A percentile compares a stretch with the other conserved stretches of the same genome.
These are phyloP conservation scores for Listrodromus nycthemerus DNA, from an alignment of 2,888 invertebrate genomes.

Conservation along the genomic window DNA sequence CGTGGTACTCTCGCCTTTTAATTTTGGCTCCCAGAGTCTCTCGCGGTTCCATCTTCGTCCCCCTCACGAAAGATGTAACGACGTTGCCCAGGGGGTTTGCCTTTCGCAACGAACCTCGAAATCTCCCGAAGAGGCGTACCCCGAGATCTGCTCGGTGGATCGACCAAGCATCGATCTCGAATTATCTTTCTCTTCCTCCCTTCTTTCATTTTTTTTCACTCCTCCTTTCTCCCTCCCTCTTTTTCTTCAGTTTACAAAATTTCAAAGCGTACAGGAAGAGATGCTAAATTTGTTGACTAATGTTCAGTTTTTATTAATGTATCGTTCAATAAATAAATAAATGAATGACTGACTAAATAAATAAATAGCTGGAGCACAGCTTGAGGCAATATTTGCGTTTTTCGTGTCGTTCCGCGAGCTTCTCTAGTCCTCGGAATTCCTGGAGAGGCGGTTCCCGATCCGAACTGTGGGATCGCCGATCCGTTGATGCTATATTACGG, in stretches of 20 bases:
- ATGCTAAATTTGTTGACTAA: neutral
- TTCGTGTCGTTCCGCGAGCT: slow-evolving; percentile 8
- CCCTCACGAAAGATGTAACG: slow-evolving; percentile 41
- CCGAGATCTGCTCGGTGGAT: slow-evolving; percentile 59
- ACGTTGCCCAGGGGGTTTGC: slow-evolving; percentile 52
- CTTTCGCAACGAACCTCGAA: slow-evolving; percentile 61
- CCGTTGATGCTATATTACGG: slow-evolving; percentile 73
- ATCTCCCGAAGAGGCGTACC: slow-evolving; percentile 61
- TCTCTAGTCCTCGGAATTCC: slow-evolving; percentile 54
- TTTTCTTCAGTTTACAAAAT: neutral
- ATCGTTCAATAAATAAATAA: neutral
- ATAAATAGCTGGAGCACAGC: neutral
- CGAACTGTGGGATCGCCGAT: slow-evolving; percentile 71
- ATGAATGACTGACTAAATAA: neutral
- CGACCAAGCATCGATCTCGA: slow-evolving; percentile 65
- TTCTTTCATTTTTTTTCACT: neutral
- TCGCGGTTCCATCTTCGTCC: slow-evolving; percentile 31
- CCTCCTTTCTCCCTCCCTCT: neutral
- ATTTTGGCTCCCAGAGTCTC: slow-evolving; percentile 55
- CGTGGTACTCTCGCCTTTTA: slow-evolving; percentile 58
- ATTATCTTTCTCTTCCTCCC: slow-evolving; percentile 58
- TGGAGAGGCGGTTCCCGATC: slow-evolving; percentile 48
- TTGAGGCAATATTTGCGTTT: neutral
- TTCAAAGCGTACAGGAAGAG: neutral
- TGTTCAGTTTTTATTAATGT: neutral